Base-by-base conservation (phyloP, 2,113 vertebrate species). In the Cyanoderma ruficeps region DNA sequence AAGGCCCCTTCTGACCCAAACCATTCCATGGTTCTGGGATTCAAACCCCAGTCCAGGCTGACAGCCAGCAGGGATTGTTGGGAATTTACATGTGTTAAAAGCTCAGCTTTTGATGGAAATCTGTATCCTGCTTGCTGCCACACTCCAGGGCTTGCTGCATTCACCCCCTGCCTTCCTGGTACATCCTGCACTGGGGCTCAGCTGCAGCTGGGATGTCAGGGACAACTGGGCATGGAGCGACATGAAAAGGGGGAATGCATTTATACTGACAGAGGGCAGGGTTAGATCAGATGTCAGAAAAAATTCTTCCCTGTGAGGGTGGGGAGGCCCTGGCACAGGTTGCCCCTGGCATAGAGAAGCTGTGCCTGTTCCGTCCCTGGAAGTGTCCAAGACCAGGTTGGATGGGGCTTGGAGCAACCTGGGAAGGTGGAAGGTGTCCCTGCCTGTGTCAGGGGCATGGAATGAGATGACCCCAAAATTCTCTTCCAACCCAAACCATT, bases 51-150 rank as follows among this genome's bases (percentile, higher is more conserved):
- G 33, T 30, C 37, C 21, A 41, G 44, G 31, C 28, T 31, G 71
- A 6, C 63, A 31, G 30, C 11, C 56, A 12, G 24, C 21, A 74
- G 60, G 27, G 30, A 6, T 47, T 19, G 2, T 0, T 67, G 35
- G 42, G 22, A 6, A 5, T 61, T 78, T 22, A 8, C 74, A 15
- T 28, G 21, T 20, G 33, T 50, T 25, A 25, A 44, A 76, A 24
- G 35, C 18, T 71, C 56, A 44, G 55, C 15, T 84, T 84, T 63
- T 63, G 27, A n/a, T 52, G 39, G 39, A 81, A 22, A 67, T 42
- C 68, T 77, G n/a, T 33, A 3, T 20, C 0, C 0, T n/a, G 47
- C 22, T 65, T 46, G 50, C 11, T 72, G 31, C 37, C 30, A 39
- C 5, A 3, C 31, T 71, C 20, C 52, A 79, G 60, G 31, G 22